A percentile compares a stretch with the other conserved stretches of the same genome.
phyloP scores from a whole-genome alignment of 2,797 vertebrate species.

The Typhlichthys eigenmanni region DNA sequence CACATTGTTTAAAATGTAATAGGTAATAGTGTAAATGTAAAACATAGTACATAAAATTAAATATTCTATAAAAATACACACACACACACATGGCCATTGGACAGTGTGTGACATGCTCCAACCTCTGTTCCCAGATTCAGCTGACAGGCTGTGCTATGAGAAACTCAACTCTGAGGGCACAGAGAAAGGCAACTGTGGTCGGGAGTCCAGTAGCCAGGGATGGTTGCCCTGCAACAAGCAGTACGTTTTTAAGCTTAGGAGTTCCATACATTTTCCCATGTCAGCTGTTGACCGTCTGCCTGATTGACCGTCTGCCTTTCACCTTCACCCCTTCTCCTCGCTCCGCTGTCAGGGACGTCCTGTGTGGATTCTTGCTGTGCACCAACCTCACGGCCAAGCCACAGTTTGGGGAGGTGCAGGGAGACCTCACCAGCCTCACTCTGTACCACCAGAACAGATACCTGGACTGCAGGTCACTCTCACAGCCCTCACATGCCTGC shows the following conservation, averaged over 20 bases:
- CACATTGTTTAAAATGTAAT: too few species aligned
- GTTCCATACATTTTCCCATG: too few species aligned
- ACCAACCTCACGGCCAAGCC: slow-evolving; percentile 87
- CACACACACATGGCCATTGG: too few species aligned
- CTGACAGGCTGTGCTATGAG: slow-evolving; percentile 95
- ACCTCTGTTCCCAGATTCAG: slow-evolving; percentile 74
- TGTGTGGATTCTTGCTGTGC: slow-evolving; percentile 93
- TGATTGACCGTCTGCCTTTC: neutral
- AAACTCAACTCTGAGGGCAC: slow-evolving; percentile 94
- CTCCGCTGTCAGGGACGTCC: slow-evolving; percentile 82
- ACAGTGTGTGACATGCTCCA: neutral
- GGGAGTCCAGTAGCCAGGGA: slow-evolving; percentile 76
- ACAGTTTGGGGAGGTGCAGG: slow-evolving; percentile 86
- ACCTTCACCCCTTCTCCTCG: neutral
- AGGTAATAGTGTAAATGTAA: too few species aligned
- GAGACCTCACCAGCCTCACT: slow-evolving; percentile 88
- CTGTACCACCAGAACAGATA: slow-evolving; percentile 95
- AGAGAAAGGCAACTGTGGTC: slow-evolving; percentile 93
- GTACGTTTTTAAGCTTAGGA: slow-evolving; percentile 57
- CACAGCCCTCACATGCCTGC: too few species aligned
- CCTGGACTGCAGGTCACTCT: slow-evolving; percentile 89
- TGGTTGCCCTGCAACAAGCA: slow-evolving; percentile 96
- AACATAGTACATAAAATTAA: too few species aligned
- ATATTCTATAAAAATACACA: too few species aligned
- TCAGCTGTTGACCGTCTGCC: too few species aligned